These are phyloP conservation scores for Panurus biarmicus DNA, from an alignment of 2,113 vertebrate genomes.

Conservation along the genomic window DNA sequence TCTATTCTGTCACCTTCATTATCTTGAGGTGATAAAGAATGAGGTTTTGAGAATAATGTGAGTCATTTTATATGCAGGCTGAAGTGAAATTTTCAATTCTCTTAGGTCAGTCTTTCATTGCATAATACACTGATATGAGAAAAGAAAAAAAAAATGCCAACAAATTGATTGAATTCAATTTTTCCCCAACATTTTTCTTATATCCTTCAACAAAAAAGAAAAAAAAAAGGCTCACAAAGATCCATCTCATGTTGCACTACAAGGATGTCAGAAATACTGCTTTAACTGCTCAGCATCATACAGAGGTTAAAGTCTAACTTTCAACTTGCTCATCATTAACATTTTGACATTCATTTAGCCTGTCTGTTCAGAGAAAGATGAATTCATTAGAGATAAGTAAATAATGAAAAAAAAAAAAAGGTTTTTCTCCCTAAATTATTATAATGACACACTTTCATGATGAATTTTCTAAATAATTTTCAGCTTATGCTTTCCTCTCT, in stretches of 20 bases:
- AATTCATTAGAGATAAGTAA: slow-evolving; percentile 68
- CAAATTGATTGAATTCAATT: slow-evolving; percentile 11
- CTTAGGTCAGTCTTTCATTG: not conserved
- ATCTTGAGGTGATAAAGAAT: slow-evolving; percentile 16
- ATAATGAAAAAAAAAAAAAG: slow-evolving; percentile 52
- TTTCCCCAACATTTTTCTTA: slow-evolving; percentile 18
- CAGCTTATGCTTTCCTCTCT: slow-evolving; percentile 68
- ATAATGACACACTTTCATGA: slow-evolving; percentile 61
- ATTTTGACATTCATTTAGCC: slow-evolving; percentile 34
- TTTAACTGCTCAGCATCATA: slow-evolving; percentile 6
- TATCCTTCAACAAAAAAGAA: not conserved
- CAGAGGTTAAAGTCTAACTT: slow-evolving; percentile 56
- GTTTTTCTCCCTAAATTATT: slow-evolving; percentile 70
- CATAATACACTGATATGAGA: not conserved
- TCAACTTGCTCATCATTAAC: slow-evolving; percentile 54
- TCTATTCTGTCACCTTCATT: not conserved
- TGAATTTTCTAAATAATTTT: slow-evolving; percentile 72
- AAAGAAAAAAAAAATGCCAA: not conserved
- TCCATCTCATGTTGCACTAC: slow-evolving; percentile 15
- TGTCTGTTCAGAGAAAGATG: slow-evolving; percentile 32
- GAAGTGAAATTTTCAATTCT: slow-evolving; percentile 7
- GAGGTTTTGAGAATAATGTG: not conserved
- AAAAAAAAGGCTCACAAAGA: not conserved
- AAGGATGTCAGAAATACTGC: slow-evolving; percentile 17
- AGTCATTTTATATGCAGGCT: not conserved